These are phyloP conservation scores for Vesta saturnalis DNA, from an alignment of 2,888 invertebrate species.

Conservation along the genomic window DNA sequence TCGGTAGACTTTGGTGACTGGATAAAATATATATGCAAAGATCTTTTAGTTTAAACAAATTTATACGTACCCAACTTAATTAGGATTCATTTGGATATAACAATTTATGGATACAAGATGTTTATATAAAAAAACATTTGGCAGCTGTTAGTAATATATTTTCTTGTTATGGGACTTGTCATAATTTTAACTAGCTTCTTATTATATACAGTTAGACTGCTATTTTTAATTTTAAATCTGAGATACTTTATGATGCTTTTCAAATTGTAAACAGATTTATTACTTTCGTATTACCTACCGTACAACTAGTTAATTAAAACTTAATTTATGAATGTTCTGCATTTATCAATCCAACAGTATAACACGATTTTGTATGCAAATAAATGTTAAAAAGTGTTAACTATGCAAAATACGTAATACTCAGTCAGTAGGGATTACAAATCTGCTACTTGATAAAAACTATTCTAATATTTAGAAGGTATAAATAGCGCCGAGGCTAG, in stretches of 20 bases:
- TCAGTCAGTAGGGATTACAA: too few species aligned
- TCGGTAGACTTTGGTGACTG: slow-evolving; percentile 13
- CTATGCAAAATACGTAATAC: too few species aligned
- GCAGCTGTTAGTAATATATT: slow-evolving; percentile 24
- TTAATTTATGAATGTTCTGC: too few species aligned
- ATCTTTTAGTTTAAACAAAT: background rate
- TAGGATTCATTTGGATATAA: slow-evolving; percentile 5
- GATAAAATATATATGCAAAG: slow-evolving; percentile 4
- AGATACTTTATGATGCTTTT: background rate
- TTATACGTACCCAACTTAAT: background rate
- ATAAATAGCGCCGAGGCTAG: too few species aligned
- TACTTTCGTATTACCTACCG: too few species aligned
- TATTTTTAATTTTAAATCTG: background rate
- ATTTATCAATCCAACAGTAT: too few species aligned
- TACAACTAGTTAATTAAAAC: too few species aligned
- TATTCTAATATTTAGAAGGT: too few species aligned
- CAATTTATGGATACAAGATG: background rate
- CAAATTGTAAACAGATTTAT: background rate
- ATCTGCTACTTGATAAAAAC: too few species aligned
- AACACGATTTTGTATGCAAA: too few species aligned
- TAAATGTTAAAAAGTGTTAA: too few species aligned
- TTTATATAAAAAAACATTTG: too few species aligned
- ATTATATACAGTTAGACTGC: slow-evolving; percentile 6
- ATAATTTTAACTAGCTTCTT: slow-evolving; percentile 15
- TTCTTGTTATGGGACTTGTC: slow-evolving; percentile 23